Conservation (phyloP, 2,888 invertebrate species). For the Phyllotreta cruciferae region DNA sequence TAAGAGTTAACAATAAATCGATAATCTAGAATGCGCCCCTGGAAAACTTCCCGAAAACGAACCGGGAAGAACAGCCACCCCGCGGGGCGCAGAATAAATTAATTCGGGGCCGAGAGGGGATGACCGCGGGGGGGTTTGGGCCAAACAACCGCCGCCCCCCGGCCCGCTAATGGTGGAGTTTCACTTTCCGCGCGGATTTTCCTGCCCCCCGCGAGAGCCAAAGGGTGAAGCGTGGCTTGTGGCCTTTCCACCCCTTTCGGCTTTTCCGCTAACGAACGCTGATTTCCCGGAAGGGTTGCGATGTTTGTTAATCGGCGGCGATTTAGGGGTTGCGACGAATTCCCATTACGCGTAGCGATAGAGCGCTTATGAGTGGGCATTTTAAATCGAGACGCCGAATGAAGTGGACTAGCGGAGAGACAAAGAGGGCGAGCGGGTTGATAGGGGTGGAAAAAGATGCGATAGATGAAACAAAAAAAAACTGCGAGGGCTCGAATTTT, state of each 20-base stretch:
- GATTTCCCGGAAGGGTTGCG: no score
- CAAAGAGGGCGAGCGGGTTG: slow-evolving; percentile 40
- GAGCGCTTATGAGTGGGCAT: slow-evolving; percentile 40
- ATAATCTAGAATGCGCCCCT: slow-evolving; percentile 6
- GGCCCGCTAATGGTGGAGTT: slow-evolving; percentile 59
- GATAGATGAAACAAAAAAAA: slow-evolving; percentile 37
- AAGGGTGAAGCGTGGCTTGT: slow-evolving; percentile 44
- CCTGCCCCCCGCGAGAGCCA: slow-evolving; percentile 45
- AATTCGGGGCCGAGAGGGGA: slow-evolving; percentile 57
- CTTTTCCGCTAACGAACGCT: no score
- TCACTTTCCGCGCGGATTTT: slow-evolving; percentile 61
- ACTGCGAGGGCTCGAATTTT: slow-evolving; percentile 34
- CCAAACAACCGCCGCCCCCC: slow-evolving; percentile 62
- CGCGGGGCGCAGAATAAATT: slow-evolving; percentile 58
- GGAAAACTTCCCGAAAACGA: slow-evolving; percentile 1
- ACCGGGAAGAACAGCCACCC: slow-evolving; percentile 9
- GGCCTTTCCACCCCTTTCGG: slow-evolving; percentile 53
- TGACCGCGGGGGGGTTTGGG: slow-evolving; percentile 34
- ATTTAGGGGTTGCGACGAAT: slow-evolving; percentile 4
- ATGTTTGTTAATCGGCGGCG: no score
- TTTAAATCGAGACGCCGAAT: slow-evolving; percentile 51
- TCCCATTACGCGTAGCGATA: slow-evolving; percentile 38
- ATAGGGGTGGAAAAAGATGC: no score
- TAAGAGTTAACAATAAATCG: no score
- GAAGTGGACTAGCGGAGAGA: slow-evolving; percentile 43